Percentiles rank a stretch among this genome's conserved stretches.
Evolutionary conservation across 2,888 invertebrate genomes (phyloP).

Genomic region (Sympetrum striolatum): DNA sequence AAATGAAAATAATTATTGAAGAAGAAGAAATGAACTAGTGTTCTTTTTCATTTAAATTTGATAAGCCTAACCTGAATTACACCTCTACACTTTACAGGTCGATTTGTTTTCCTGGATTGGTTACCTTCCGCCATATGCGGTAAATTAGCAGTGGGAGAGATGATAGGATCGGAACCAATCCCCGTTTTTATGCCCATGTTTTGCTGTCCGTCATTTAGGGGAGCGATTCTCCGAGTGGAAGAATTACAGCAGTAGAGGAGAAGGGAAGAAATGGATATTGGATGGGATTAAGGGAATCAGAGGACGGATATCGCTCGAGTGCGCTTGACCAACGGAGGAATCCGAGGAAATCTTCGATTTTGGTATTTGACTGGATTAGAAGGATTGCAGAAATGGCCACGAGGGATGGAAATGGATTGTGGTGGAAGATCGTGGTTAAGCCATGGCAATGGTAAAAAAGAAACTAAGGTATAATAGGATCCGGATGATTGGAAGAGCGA

Average conservation of each 20-base stretch:
- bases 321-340: neutral
- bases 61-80: no score
- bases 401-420: neutral
- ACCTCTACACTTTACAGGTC: no score
- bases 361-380: slow-evolving; percentile 16
- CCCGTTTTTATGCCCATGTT: no score
- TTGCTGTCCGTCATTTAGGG: no score
- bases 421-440: neutral
- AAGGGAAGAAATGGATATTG: neutral
- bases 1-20: no score
- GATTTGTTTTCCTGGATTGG: no score
- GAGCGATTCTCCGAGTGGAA: no score
- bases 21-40: no score
- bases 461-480: neutral
- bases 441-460: neutral
- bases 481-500: neutral
- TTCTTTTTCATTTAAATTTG: no score
- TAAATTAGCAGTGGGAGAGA: no score
- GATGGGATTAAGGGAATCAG: neutral
- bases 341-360: neutral
- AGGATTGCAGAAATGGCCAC: neutral
- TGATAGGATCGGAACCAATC: no score
- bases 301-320: neutral
- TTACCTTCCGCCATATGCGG: no score
- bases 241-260: neutral